These are phyloP conservation scores for Pelecanus crispus DNA, from an alignment of 2,113 vertebrate genomes.

Conservation along the genomic window DNA sequence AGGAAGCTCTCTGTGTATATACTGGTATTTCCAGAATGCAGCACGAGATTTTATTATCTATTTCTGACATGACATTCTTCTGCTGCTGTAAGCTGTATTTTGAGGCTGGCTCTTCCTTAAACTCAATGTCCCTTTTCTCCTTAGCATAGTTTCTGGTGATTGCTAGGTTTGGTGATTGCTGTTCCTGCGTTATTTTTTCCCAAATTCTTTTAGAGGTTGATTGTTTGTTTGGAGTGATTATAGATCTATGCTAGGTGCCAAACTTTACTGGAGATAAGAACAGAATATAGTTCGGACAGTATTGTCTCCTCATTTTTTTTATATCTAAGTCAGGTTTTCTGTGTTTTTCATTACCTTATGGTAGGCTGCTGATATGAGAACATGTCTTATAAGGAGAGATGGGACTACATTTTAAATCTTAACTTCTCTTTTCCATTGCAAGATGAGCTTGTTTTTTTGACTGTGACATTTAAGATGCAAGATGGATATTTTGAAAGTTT, in stretches of 20 bases:
- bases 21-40: neutral
- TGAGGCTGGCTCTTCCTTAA: neutral
- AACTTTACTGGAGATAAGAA: neutral
- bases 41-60: neutral
- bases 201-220: neutral
- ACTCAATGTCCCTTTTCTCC: neutral
- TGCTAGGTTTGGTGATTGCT: neutral
- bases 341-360: neutral
- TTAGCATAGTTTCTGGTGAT: neutral
- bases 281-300: neutral
- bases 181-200: neutral
- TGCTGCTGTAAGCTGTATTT: neutral
- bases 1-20: neutral
- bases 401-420: neutral
- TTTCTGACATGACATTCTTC: neutral
- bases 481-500: neutral
- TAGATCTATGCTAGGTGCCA: neutral
- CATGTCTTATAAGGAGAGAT: neutral
- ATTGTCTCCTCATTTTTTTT: neutral
- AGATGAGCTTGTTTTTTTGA: neutral
- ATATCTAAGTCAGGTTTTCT: neutral
- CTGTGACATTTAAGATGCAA: neutral
- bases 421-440: neutral
- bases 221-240: neutral
- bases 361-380: neutral